These are phyloP conservation scores for Elysia crispata DNA, from an alignment of 2,888 invertebrate species.

Conservation along the genomic window DNA sequence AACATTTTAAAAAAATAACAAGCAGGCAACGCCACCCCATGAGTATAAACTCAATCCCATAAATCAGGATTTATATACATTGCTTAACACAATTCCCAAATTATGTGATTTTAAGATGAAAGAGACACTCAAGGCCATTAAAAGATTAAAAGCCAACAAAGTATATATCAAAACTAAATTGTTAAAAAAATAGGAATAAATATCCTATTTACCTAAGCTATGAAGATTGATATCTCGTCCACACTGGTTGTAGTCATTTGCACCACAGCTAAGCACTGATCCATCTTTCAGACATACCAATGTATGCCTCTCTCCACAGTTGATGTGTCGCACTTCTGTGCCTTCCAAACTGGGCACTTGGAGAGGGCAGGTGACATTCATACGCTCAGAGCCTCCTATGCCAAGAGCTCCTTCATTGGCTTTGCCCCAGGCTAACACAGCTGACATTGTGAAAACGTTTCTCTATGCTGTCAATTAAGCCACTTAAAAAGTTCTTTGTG, in stretches of 20 bases:
- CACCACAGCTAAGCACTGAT: slow-evolving; percentile 92
- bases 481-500: too few species aligned
- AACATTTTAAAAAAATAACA: too few species aligned
- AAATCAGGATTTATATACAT: too few species aligned
- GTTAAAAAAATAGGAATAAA: slow-evolving; percentile 79
- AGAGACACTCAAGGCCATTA: too few species aligned
- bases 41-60: too few species aligned
- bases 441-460: slow-evolving; percentile 52
- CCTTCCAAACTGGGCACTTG: slow-evolving; percentile 71
- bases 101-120: too few species aligned
- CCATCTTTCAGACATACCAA: slow-evolving; percentile 87
- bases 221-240: slow-evolving; percentile 82
- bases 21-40: too few species aligned
- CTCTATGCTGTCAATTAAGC: too few species aligned
- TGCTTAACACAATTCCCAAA: too few species aligned
- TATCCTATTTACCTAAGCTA: slow-evolving; percentile 79
- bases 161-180: too few species aligned
- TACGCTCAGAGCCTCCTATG: slow-evolving; percentile 87
- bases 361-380: slow-evolving; percentile 80
- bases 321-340: slow-evolving; percentile 75
- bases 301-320: slow-evolving; percentile 91
- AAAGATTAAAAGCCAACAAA: too few species aligned
- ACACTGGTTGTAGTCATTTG: slow-evolving; percentile 93
- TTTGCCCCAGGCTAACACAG: slow-evolving; percentile 84
- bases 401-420: slow-evolving; percentile 88